These are phyloP conservation scores for Odontocerum albicorne DNA, from an alignment of 2,888 invertebrate species.

Conservation along the genomic window DNA sequence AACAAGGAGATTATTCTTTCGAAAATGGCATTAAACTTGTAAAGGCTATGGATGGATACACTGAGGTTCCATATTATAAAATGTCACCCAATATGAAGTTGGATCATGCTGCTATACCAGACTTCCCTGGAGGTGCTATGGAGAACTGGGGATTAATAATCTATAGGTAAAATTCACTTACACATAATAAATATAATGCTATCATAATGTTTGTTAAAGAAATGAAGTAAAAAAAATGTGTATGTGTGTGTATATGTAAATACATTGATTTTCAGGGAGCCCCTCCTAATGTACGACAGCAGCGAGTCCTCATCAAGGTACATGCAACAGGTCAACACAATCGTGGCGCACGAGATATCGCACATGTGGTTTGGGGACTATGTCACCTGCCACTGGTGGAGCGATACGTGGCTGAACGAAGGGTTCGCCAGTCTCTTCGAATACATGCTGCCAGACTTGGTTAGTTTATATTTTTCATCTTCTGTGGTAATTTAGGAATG, in stretches of 20 bases:
- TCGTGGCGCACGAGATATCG: slow-evolving; percentile 75
- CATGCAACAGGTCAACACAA: slow-evolving; percentile 58
- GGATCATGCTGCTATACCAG: slow-evolving; percentile 77
- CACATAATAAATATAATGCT: neutral
- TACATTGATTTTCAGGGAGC: slow-evolving; percentile 44
- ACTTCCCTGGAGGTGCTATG: slow-evolving; percentile 79
- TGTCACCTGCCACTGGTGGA: slow-evolving; percentile 77
- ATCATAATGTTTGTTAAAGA: neutral
- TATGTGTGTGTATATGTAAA: neutral
- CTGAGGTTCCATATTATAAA: slow-evolving; percentile 52
- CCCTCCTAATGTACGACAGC: slow-evolving; percentile 51
- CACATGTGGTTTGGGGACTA: slow-evolving; percentile 85
- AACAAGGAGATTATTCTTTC: slow-evolving; percentile 50
- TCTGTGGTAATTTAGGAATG: too few species aligned
- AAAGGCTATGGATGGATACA: slow-evolving; percentile 57
- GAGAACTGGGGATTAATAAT: slow-evolving; percentile 84
- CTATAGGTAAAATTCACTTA: slow-evolving; percentile 57
- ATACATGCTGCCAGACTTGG: slow-evolving; percentile 63
- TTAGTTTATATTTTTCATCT: too few species aligned
- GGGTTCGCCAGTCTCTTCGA: slow-evolving; percentile 74
- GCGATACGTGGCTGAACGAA: slow-evolving; percentile 71
- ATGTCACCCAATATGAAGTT: slow-evolving; percentile 54
- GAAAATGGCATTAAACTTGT: slow-evolving; percentile 50
- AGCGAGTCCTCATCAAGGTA: slow-evolving; percentile 48
- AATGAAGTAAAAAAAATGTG: neutral